phyloP scores from a whole-genome alignment of 2,797 vertebrate species.

The Vireo griseus region DNA sequence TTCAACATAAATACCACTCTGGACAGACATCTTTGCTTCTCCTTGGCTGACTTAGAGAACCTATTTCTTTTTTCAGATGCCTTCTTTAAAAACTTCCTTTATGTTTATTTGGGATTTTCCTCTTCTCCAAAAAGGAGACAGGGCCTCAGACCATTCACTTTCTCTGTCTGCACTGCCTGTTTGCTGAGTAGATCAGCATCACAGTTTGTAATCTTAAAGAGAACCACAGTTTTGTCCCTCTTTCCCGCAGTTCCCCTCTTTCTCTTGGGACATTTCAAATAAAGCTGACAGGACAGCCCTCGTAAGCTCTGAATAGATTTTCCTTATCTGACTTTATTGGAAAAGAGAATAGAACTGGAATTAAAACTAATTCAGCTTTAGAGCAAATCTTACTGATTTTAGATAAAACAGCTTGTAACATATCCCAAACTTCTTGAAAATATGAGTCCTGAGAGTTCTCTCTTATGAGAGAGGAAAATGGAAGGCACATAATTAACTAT shows the following conservation, averaged over 20 bases:
- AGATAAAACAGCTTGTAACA: neutral
- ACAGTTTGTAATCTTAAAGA: neutral
- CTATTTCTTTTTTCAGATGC: neutral
- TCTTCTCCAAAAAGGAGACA: neutral
- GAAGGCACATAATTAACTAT: neutral
- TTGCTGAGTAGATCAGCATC: neutral
- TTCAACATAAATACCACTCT: neutral
- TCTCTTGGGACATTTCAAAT: neutral
- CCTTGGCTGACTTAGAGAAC: neutral
- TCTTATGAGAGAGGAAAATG: neutral
- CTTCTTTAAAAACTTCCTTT: neutral
- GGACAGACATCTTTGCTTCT: neutral
- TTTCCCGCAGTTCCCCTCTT: neutral
- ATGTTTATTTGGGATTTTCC: neutral
- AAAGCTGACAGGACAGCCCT: neutral
- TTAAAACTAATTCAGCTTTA: neutral
- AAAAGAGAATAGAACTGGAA: neutral
- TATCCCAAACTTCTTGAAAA: neutral
- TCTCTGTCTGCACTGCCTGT: neutral
- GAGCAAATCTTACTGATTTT: neutral
- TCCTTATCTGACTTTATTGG: neutral
- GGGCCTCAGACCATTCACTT: neutral
- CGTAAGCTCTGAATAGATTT: neutral
- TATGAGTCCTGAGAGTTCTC: neutral
- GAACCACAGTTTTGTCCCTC: neutral